These are phyloP conservation scores for Diploptera punctata DNA, from an alignment of 2,888 invertebrate species.

Conservation along the genomic window DNA sequence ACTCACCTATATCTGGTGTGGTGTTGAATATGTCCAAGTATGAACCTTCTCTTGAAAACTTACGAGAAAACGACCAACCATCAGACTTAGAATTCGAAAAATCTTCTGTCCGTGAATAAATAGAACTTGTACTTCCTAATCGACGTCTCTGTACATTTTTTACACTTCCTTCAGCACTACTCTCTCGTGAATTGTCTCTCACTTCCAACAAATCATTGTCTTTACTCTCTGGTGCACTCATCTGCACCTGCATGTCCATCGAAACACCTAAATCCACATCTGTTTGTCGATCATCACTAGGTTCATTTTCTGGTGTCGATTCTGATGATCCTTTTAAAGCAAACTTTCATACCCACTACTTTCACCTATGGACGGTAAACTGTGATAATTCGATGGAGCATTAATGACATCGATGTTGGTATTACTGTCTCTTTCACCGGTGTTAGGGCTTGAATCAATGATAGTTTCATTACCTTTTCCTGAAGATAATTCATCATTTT, in stretches of 20 bases:
- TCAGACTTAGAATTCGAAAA: conserved; percentile 21
- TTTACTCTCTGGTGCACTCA: conserved; percentile 41
- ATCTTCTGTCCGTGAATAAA: conserved; percentile 23
- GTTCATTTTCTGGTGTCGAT: conserved; percentile 54
- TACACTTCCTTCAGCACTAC: conserved; percentile 26
- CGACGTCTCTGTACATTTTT: conserved; percentile 1
- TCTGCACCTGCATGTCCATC: conserved; percentile 6
- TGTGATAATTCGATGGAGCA: conserved; percentile 52
- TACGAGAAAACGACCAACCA: conserved; percentile 18
- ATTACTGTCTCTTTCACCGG: conserved; percentile 2
- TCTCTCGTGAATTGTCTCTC: conserved; percentile 14
- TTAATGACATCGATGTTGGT: not conserved
- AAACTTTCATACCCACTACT: conserved; percentile 81
- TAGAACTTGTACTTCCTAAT: conserved; percentile 1
- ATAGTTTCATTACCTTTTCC: not conserved
- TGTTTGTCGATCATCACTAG: conserved; percentile 47
- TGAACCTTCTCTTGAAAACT: conserved; percentile 34
- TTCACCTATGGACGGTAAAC: conserved; percentile 74
- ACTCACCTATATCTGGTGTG: conserved; percentile 53
- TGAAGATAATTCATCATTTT: not conserved
- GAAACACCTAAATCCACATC: conserved; percentile 25
- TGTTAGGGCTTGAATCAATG: not conserved
- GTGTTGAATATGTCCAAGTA: conserved; percentile 50
- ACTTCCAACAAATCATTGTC: conserved; percentile 26
- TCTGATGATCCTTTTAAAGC: conserved; percentile 57